Conservation (phyloP, 37 sponge, comb jelly and placozoan genomes). For the Spongilla lacustris region DNA sequence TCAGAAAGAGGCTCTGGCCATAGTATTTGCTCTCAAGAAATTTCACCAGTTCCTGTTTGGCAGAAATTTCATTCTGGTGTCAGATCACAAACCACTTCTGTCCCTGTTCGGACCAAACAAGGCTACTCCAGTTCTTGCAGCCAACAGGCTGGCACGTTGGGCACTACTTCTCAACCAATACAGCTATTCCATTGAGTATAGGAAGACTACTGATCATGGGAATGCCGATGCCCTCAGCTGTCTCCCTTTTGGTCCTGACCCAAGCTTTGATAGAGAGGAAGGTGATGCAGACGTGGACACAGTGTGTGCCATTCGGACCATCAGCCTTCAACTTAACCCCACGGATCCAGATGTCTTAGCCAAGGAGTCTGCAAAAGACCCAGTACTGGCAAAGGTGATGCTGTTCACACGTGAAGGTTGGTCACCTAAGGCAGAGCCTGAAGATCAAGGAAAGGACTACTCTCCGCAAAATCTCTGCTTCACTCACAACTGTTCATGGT, state of each 20-base stretch:
- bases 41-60: slow-evolving; percentile 24
- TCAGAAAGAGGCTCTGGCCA: slow-evolving; percentile 16
- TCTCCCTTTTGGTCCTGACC: no score
- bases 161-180: not conserved
- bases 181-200: not conserved
- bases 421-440: slow-evolving; percentile 1
- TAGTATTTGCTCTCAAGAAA: not conserved
- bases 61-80: not conserved
- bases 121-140: not conserved
- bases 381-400: not conserved
- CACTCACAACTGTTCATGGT: no score
- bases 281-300: no score
- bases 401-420: slow-evolving; percentile 4
- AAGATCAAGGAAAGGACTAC: no score
- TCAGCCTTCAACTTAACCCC: not conserved
- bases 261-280: no score
- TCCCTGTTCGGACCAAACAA: not conserved
- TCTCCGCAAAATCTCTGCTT: no score
- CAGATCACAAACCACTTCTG: slow-evolving; percentile 31
- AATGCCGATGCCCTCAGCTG: no score
- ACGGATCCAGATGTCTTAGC: not conserved
- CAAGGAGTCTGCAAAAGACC: slow-evolving; percentile 3
- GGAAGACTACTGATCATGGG: slow-evolving; percentile 1
- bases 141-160: slow-evolving; percentile 1
- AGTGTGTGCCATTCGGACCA: no score